Evolutionary conservation across 2,797 vertebrate genomes (phyloP).

Genomic region (Varecia variegata): DNA sequence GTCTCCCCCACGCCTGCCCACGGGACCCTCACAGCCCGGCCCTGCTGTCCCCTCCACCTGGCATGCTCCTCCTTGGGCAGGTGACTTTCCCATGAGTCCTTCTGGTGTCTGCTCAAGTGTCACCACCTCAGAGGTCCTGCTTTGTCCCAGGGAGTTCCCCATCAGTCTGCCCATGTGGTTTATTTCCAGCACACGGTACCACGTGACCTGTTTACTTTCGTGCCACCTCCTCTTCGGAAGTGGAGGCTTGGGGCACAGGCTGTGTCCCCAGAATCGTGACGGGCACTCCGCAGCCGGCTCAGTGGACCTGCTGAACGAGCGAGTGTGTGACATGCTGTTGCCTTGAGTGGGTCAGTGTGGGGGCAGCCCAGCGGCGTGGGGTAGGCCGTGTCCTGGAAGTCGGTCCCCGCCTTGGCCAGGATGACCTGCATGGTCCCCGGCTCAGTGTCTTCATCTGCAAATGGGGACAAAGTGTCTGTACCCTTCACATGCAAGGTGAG

Average conservation of each 20-base stretch:
- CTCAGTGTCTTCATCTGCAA: not conserved
- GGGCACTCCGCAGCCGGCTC: fast-evolving
- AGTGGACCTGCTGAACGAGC: too few species aligned
- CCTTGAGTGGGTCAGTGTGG: not conserved
- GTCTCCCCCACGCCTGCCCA: not conserved
- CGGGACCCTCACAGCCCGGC: not conserved
- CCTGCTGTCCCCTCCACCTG: too few species aligned
- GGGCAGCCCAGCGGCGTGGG: fast-evolving
- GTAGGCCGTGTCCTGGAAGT: too few species aligned
- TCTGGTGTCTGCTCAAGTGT: not conserved
- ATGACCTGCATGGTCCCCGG: fast-evolving
- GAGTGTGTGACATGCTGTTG: fast-evolving
- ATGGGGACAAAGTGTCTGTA: fast-evolving
- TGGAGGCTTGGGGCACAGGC: not conserved
- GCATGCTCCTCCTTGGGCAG: fast-evolving
- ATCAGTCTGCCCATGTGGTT: fast-evolving
- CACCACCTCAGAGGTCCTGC: too few species aligned
- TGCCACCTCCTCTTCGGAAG: fast-evolving
- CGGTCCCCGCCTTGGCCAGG: not conserved
- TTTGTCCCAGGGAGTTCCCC: not conserved
- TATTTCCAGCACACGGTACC: fast-evolving
- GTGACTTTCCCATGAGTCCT: not conserved
- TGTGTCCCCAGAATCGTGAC: fast-evolving
- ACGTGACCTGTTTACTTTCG: fast-evolving
- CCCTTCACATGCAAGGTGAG: fast-evolving